Evolutionary conservation across 2,888 invertebrate genomes (phyloP).

Genomic region (Tortrix viridana): DNA sequence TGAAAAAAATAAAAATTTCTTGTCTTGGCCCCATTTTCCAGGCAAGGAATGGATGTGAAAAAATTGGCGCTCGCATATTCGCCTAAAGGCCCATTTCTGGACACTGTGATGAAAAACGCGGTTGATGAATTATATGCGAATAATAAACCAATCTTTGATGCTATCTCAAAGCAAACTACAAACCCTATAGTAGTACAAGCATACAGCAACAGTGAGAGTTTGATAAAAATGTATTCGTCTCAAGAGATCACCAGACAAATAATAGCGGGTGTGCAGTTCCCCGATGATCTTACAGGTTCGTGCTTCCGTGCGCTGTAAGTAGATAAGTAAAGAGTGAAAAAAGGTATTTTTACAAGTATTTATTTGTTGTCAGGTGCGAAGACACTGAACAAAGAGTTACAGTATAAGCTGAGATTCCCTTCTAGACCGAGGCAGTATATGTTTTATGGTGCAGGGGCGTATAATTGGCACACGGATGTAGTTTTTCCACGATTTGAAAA

Average conservation of each 20-base stretch:
- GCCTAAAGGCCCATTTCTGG: constrained; percentile 13
- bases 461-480: constrained; percentile 87
- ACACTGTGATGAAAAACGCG: not conserved
- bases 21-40: too few relatives aligned
- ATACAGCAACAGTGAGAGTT: constrained; percentile 58
- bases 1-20: too few relatives aligned
- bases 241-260: constrained; percentile 62
- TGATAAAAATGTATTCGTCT: constrained; percentile 60
- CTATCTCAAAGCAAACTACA: not conserved
- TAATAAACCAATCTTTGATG: constrained; percentile 2
- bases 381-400: constrained; percentile 73
- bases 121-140: not conserved
- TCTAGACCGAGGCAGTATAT: constrained; percentile 82
- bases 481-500: constrained; percentile 86
- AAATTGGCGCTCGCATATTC: constrained; percentile 10
- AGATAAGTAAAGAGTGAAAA: too few relatives aligned
- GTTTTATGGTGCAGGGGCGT: constrained; percentile 55
- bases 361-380: constrained; percentile 54
- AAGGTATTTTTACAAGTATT: not conserved
- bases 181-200: constrained; percentile 53
- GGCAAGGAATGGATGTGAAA: too few relatives aligned
- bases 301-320: not conserved
- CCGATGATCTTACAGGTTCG: constrained; percentile 69
- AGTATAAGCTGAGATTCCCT: constrained; percentile 86
- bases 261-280: constrained; percentile 85